Conservation (phyloP, 2,888 invertebrate species). For the Chalcis sispes region DNA sequence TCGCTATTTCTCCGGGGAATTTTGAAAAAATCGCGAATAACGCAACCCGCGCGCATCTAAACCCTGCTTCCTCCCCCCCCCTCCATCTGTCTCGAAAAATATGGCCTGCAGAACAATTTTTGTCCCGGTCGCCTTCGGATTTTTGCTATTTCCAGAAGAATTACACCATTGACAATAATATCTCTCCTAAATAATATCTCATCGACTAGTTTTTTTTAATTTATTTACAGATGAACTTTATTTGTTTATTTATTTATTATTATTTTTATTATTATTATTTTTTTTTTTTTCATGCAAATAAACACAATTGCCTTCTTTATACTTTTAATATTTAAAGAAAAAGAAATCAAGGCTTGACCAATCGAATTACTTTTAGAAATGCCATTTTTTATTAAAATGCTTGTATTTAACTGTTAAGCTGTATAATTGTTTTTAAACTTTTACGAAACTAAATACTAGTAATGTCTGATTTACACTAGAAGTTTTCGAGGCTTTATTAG, state of each 20-base stretch:
- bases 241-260: constrained; percentile 30
- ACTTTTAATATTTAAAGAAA: not conserved
- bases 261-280: not conserved
- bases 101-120: constrained; percentile 62
- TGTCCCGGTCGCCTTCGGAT: constrained; percentile 33
- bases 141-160: too few relatives aligned
- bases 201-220: constrained; percentile 55
- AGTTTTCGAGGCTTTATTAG: too few relatives aligned
- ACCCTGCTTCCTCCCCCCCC: too few relatives aligned
- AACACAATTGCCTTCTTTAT: too few relatives aligned
- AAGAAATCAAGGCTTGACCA: constrained; percentile 36
- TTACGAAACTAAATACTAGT: too few relatives aligned
- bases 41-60: constrained; percentile 62
- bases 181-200: not conserved
- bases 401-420: not conserved
- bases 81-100: too few relatives aligned
- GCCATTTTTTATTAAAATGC: not conserved
- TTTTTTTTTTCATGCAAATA: not conserved
- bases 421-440: too few relatives aligned
- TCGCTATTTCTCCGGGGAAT: constrained; percentile 73
- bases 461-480: too few relatives aligned
- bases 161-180: too few relatives aligned
- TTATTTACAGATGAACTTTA: constrained; percentile 46
- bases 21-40: constrained; percentile 70
- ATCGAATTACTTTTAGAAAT: not conserved